Conservation (phyloP, 2,888 invertebrate genomes). For the Frankliniella intonsa region DNA sequence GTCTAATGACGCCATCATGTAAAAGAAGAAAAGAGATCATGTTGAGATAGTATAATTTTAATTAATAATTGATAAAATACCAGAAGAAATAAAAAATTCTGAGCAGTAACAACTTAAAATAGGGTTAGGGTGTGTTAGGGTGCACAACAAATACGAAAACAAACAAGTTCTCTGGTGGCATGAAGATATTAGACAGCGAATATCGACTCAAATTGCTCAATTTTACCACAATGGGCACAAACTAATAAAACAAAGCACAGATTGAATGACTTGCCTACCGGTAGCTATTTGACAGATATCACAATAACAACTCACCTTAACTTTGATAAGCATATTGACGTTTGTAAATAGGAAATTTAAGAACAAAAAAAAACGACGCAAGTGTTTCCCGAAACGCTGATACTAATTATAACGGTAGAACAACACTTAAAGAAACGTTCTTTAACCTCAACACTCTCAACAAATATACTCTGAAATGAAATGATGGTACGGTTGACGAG, state of each 20-base stretch:
- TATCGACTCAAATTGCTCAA: too few relatives aligned
- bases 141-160: too few relatives aligned
- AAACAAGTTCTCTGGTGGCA: too few relatives aligned
- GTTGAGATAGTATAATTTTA: too few relatives aligned
- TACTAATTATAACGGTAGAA: background rate
- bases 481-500: too few relatives aligned
- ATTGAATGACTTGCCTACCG: constrained; percentile 1
- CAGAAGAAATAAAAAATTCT: too few relatives aligned
- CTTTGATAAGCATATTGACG: constrained; percentile 41
- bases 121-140: too few relatives aligned
- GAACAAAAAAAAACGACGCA: background rate
- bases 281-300: background rate
- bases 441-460: constrained; percentile 7
- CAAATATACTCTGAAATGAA: background rate
- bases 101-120: too few relatives aligned
- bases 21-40: constrained; percentile 33
- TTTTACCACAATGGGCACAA: constrained; percentile 27
- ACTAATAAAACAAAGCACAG: background rate
- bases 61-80: too few relatives aligned
- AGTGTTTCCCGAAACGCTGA: background rate
- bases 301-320: constrained; percentile 39
- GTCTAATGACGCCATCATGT: constrained; percentile 56
- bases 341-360: background rate
- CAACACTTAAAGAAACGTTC: background rate
- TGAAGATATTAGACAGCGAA: too few relatives aligned